Conservation (phyloP, 2,797 vertebrate species). For the Pempheris klunzingeri region DNA sequence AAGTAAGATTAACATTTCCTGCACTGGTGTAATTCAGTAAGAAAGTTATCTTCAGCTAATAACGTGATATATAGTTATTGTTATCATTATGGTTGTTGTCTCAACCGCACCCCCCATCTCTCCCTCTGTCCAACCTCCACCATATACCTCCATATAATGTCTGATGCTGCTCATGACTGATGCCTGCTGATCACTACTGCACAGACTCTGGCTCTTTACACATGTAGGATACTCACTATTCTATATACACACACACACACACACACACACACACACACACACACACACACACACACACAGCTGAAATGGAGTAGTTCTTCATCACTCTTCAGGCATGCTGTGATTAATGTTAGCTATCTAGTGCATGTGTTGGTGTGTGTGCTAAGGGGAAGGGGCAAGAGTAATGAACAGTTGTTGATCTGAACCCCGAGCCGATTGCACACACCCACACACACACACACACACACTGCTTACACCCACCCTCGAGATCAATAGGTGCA, state of each 20-base stretch:
- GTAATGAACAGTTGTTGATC: constrained; percentile 59
- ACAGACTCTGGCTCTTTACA: no score
- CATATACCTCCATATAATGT: no score
- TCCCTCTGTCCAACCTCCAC: no score
- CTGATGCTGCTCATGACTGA: no score
- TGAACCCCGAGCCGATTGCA: constrained; percentile 25
- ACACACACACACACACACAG: constrained; percentile 39
- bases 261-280: constrained; percentile 25
- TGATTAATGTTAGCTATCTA: constrained; percentile 55
- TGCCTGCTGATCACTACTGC: no score
- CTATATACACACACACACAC: not conserved
- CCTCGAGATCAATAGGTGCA: constrained; percentile 59
- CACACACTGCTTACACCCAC: constrained; percentile 31
- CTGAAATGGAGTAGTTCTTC: constrained; percentile 27
- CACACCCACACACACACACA: not conserved
- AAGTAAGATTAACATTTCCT: no score
- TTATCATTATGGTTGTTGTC: no score
- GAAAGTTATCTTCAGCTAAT: no score
- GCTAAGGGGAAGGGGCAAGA: constrained; percentile 36
- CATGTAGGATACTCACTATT: not conserved
- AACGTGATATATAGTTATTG: no score
- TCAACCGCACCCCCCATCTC: no score
- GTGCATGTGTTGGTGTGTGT: constrained; percentile 36
- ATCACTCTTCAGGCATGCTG: constrained; percentile 21
- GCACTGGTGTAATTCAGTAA: no score